A percentile compares a stretch with the other conserved stretches of the same genome.
Conservation (phyloP, 1,140 invertebrate species). For the Saccostrea echinata region DNA sequence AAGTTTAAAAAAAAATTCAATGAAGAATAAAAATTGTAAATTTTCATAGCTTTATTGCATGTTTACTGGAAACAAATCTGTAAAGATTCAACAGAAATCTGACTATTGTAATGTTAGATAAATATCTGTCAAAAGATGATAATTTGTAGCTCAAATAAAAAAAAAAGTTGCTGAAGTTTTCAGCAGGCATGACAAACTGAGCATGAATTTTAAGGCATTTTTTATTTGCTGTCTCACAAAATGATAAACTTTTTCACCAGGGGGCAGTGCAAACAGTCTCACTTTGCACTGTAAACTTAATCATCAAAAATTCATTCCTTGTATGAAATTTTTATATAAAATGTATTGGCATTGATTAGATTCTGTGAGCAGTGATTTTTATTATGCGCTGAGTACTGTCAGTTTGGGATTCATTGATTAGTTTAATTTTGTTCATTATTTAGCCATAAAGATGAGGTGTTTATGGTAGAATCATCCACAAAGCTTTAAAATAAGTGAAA, state of each 20-base stretch:
- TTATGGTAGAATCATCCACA: slow-evolving; percentile 3
- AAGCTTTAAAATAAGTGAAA: not conserved
- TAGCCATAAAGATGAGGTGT: not conserved
- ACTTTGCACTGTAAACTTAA: not conserved
- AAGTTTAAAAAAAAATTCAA: no score
- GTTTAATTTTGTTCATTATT: slow-evolving; percentile 5
- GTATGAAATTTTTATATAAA: not conserved
- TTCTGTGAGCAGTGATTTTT: slow-evolving; percentile 8
- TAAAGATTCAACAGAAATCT: no score
- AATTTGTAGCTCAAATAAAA: no score
- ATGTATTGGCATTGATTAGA: not conserved
- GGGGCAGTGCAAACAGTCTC: not conserved
- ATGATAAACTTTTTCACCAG: not conserved
- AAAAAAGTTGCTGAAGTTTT: no score
- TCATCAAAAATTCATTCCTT: not conserved
- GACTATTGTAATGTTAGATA: no score
- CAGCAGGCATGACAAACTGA: not conserved
- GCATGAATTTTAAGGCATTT: not conserved
- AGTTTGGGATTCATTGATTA: not conserved
- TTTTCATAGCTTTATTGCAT: no score
- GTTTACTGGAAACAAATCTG: no score
- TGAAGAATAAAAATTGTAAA: no score
- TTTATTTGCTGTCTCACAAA: not conserved
- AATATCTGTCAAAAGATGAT: no score
- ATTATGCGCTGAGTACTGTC: not conserved